Conservation (phyloP, 2,113 vertebrate species). For the Synchiropus splendidus region DNA sequence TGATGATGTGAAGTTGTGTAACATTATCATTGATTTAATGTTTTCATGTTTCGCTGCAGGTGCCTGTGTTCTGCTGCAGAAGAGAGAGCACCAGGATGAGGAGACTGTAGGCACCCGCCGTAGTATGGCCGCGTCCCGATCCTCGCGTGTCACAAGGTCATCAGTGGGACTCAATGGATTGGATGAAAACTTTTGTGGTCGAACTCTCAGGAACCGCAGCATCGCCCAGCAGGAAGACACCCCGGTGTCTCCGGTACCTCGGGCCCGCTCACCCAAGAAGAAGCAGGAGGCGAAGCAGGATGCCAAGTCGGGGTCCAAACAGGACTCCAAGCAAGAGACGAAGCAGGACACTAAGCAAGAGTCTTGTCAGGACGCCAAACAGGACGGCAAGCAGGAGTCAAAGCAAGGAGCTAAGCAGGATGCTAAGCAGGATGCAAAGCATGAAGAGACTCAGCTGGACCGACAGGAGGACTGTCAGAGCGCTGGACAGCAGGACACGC, state of each 20-base stretch:
- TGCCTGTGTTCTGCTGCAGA: conserved; percentile 74
- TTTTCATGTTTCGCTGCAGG: conserved; percentile 69
- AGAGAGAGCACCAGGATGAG: conserved; percentile 92
- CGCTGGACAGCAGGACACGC: conserved; percentile 11
- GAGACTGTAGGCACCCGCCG: conserved; percentile 88
- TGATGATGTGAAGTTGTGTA: too few relatives aligned
- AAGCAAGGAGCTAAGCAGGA: conserved; percentile 51
- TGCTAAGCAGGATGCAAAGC: conserved; percentile 13
- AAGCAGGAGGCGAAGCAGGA: conserved; percentile 72
- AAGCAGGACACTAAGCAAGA: conserved; percentile 41
- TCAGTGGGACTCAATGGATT: conserved; percentile 99
- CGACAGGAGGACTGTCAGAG: conserved; percentile 28
- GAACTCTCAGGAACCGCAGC: conserved; percentile 98
- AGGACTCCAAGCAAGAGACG: conserved; percentile 40
- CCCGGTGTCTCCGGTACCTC: conserved; percentile 75
- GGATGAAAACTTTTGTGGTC: conserved; percentile 98
- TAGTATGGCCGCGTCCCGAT: conserved; percentile 99
- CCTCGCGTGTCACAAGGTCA: conserved; percentile 99
- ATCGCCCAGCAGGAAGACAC: conserved; percentile 94
- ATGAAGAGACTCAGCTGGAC: conserved; percentile 10
- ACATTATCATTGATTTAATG: neutral
- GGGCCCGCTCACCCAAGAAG: conserved; percentile 95
- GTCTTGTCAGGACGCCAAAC: conserved; percentile 23
- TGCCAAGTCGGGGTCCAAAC: conserved; percentile 21
- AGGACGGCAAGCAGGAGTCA: conserved; percentile 47